Percentiles rank a stretch among this genome's conserved stretches.
phyloP scores from a whole-genome alignment of 2,113 vertebrate species.

The Lophura nycthemera region DNA sequence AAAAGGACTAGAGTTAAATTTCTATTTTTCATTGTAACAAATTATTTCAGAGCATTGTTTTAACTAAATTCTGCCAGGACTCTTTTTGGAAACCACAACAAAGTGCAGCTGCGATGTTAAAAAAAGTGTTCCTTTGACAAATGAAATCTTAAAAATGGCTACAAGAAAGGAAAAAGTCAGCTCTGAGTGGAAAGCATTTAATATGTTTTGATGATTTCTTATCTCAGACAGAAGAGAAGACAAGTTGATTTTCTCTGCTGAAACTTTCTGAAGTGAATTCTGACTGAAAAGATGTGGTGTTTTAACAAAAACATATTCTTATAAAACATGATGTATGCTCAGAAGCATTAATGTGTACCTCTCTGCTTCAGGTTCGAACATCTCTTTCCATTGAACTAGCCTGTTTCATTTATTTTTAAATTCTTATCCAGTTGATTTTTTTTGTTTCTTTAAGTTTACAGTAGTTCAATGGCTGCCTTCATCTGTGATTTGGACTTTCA shows the following conservation, averaged over 20 bases:
- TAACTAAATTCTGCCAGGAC: conserved; percentile 32
- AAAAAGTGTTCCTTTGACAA: conserved; percentile 10
- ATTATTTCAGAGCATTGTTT: conserved; percentile 53
- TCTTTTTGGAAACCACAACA: conserved; percentile 54
- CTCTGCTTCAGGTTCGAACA: conserved; percentile 55
- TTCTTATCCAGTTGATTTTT: conserved; percentile 62
- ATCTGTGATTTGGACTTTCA: conserved; percentile 53
- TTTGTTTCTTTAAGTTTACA: conserved; percentile 66
- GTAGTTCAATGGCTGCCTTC: conserved; percentile 15
- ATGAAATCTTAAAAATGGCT: conserved; percentile 45
- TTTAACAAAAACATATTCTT: conserved; percentile 77
- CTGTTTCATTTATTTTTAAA: conserved; percentile 48
- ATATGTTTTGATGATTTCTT: conserved; percentile 68
- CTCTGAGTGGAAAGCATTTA: conserved; percentile 60
- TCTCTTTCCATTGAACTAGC: conserved; percentile 73
- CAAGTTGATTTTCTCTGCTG: conserved; percentile 72
- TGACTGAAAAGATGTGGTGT: conserved; percentile 62
- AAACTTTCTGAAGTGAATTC: conserved; percentile 62
- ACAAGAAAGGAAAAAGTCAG: conserved; percentile 21
- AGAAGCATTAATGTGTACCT: conserved; percentile 69
- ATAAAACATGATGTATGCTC: conserved; percentile 72
- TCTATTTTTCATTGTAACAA: conserved; percentile 61
- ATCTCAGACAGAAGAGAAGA: conserved; percentile 60
- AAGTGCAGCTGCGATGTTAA: background rate
- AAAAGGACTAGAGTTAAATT: conserved; percentile 50